Percentiles rank a stretch among this genome's conserved stretches.
phyloP scores from a whole-genome alignment of 1,140 invertebrate species.

The Drosophila bipectinata region DNA sequence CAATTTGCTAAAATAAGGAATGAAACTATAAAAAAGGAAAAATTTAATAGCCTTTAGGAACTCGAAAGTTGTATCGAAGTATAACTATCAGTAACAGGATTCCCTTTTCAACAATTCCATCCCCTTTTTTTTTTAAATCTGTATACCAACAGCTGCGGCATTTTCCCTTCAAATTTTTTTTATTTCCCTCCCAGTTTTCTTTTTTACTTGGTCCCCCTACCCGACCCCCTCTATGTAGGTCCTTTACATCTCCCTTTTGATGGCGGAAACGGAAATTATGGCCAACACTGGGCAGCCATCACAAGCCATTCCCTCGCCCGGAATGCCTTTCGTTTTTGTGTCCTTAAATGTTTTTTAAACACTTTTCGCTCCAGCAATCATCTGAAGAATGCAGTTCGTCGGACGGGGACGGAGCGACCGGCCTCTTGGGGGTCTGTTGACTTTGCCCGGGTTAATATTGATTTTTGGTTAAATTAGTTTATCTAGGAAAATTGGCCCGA shows the following conservation, averaged over 20 bases:
- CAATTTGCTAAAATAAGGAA: not conserved
- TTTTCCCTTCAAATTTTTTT: conserved; percentile 1
- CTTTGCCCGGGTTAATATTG: conserved; percentile 64
- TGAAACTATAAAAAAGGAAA: not conserved
- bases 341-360: conserved; percentile 44
- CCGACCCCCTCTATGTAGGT: conserved; percentile 27
- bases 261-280: conserved; percentile 69
- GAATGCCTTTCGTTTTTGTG: conserved; percentile 2
- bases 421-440: conserved; percentile 47
- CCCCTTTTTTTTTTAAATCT: not conserved
- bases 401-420: not conserved
- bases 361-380: conserved; percentile 29
- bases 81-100: not conserved
- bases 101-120: not conserved
- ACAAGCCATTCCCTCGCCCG: not conserved
- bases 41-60: not conserved
- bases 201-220: not conserved
- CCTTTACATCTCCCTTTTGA: conserved; percentile 50
- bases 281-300: conserved; percentile 27
- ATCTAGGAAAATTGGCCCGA: conserved; percentile 44
- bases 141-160: conserved; percentile 22
- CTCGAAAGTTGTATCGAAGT: too few relatives aligned
- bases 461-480: conserved; percentile 60
- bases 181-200: not conserved
- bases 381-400: conserved; percentile 49